A percentile compares a stretch with the other conserved stretches of the same genome.
These are phyloP conservation scores for Neofelis nebulosa DNA, from an alignment of 2,113 vertebrate species.

Conservation along the genomic window DNA sequence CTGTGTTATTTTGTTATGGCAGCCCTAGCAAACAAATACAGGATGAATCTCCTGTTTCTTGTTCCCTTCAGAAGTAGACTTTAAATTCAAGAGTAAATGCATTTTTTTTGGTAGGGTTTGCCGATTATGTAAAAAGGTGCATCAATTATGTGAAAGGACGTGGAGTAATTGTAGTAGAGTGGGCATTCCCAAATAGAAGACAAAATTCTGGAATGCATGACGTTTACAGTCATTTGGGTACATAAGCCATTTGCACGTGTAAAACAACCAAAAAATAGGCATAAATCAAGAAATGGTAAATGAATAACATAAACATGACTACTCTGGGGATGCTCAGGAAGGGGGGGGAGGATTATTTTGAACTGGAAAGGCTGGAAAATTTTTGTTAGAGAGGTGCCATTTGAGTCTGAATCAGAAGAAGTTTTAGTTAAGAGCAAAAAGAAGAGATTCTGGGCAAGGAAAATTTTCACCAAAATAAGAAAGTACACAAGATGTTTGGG, in stretches of 20 bases:
- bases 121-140: neutral
- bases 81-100: conserved; percentile 7
- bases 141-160: neutral
- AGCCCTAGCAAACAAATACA: neutral
- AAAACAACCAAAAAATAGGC: neutral
- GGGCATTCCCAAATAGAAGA: neutral
- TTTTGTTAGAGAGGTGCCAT: neutral
- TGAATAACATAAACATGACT: neutral
- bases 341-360: neutral
- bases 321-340: neutral
- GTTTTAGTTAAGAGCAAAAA: neutral
- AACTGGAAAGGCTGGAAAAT: neutral
- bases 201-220: neutral
- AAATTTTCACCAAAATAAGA: neutral
- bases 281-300: neutral
- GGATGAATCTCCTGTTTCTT: neutral
- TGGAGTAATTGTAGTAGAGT: neutral
- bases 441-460: neutral
- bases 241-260: neutral
- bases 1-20: neutral
- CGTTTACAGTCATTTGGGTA: neutral
- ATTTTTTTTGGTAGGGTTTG: neutral
- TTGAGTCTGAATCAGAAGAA: neutral
- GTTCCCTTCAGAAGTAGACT: neutral
- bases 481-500: neutral